Base-by-base conservation (phyloP, 2,888 invertebrate species). In the Neoascia interrupta region DNA sequence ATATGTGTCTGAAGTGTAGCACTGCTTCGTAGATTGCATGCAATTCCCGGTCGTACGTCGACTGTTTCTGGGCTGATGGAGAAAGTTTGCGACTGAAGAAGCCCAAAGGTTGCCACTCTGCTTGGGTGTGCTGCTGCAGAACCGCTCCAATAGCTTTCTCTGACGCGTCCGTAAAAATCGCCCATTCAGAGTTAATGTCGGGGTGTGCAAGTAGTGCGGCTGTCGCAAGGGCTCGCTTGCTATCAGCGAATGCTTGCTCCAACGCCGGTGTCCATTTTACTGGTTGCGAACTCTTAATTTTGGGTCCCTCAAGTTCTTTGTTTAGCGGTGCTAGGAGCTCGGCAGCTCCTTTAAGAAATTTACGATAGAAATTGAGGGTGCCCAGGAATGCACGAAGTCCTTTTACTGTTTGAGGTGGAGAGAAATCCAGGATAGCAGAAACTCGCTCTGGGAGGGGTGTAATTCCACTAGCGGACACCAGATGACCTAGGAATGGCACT, bases 401-500 rank as follows among this genome's bases (percentile, higher is more conserved):
- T 34, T n/a, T n/a, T n/a, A n/a, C n/a, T n/a, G n/a, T 39, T 54
- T 1, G 39, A 13, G 15, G 66, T 51, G 6, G 54, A 11, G 26
- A n/a, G 53, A 15, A 72, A 69, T n/a, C 66, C 43, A n/a, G n/a
- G n/a, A n/a, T n/a, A 2, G 68, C 74, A 6, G 41, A 45, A n/a
- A 66, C 56, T 13, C 49, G 63, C 31, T 51, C 60, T 1, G 56
- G 28, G 3, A 66, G 41, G 8, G 69, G 63, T 10, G 43, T 19
- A 18, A 79, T 74, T 8, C 73, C 73, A 2, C 54, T 34, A 19
- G 43, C 31, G 3, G 45, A 61, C 1, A 76, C 23, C 5, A 41
- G 51, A 23, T 81, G 75, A 26, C 80, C 74, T 2, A 81, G 39
- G 28, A 81, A 76, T 8, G 54, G 26, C 15, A 70, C 15, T 34